These are phyloP conservation scores for Scaptomyza tumidula DNA, from an alignment of 2,888 invertebrate species.

Conservation along the genomic window DNA sequence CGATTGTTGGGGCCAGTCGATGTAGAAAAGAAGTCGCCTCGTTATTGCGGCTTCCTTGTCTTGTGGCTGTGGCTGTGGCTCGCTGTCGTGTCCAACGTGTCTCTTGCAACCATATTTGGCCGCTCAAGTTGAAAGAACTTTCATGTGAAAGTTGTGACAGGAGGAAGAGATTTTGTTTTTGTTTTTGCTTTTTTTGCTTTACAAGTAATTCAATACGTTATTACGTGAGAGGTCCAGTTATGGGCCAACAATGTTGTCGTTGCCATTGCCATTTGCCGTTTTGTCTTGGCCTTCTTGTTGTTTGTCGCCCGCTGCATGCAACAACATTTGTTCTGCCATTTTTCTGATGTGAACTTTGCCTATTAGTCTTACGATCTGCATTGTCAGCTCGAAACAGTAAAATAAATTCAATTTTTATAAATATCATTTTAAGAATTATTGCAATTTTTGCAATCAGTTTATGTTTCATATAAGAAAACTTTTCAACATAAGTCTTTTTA, in stretches of 20 bases:
- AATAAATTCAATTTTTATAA: too few relatives aligned
- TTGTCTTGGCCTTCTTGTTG: slow-evolving; percentile 34
- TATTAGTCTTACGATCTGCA: slow-evolving; percentile 59
- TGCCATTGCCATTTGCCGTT: slow-evolving; percentile 38
- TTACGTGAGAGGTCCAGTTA: slow-evolving; percentile 81
- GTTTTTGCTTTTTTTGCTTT: slow-evolving; percentile 38
- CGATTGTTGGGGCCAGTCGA: slow-evolving; percentile 58
- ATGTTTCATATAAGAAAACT: too few relatives aligned
- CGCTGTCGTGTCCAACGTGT: slow-evolving; percentile 61
- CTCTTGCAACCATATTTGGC: slow-evolving; percentile 71
- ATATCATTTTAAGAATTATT: too few relatives aligned
- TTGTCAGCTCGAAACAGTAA: slow-evolving; percentile 6
- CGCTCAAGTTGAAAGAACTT: slow-evolving; percentile 81
- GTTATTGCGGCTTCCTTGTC: slow-evolving; percentile 56
- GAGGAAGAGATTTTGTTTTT: slow-evolving; percentile 65
- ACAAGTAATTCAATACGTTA: slow-evolving; percentile 74
- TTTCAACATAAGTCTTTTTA: too few relatives aligned
- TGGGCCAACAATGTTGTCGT: slow-evolving; percentile 69
- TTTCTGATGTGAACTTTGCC: slow-evolving; percentile 70
- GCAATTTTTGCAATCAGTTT: too few relatives aligned
- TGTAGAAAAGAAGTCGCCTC: slow-evolving; percentile 62
- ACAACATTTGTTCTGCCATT: slow-evolving; percentile 21
- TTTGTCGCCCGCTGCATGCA: slow-evolving; percentile 32
- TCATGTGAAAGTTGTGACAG: slow-evolving; percentile 81
- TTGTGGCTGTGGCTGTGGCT: slow-evolving; percentile 14